Evolutionary conservation across 92 coral and sea anemone species (phyloP).

Genomic region (Siderastrea radians): DNA sequence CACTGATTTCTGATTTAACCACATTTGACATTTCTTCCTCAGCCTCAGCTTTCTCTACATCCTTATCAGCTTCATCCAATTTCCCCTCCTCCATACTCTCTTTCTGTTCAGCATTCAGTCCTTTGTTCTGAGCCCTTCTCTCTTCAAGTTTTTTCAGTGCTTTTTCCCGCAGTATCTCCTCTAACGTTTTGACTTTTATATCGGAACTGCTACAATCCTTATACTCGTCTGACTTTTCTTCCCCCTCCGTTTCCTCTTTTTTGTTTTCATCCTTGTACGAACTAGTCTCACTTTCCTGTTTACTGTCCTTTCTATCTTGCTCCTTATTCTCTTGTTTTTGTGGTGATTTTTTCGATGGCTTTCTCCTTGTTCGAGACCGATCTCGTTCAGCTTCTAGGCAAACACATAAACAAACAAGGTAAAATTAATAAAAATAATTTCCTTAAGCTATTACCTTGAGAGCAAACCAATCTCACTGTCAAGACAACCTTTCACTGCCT

Average conservation of each 20-base stretch:
- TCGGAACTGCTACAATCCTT: slow-evolving; percentile 44
- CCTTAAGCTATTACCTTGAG: too few species aligned
- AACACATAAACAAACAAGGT: not conserved
- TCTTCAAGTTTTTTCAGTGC: slow-evolving; percentile 93
- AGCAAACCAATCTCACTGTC: too few species aligned
- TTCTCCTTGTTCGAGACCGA: slow-evolving; percentile 14
- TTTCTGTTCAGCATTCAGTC: slow-evolving; percentile 9
- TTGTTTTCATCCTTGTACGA: slow-evolving; percentile 3
- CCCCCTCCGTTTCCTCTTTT: slow-evolving; percentile 12
- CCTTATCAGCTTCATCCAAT: slow-evolving; percentile 19
- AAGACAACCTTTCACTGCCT: too few species aligned
- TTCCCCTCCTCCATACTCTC: slow-evolving; percentile 5
- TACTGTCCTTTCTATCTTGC: slow-evolving; percentile 10
- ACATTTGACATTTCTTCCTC: slow-evolving; percentile 1
- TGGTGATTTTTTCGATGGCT: slow-evolving; percentile 22
- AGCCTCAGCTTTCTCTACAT: not conserved
- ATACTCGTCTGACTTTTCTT: slow-evolving; percentile 60
- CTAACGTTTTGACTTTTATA: slow-evolving; percentile 89
- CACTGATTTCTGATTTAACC: not conserved
- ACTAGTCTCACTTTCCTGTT: slow-evolving; percentile 34
- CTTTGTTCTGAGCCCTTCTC: slow-evolving; percentile 69
- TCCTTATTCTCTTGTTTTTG: slow-evolving; percentile 9
- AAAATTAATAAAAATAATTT: not conserved
- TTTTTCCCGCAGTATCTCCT: slow-evolving; percentile 94
- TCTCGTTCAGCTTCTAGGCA: slow-evolving; percentile 19